phyloP scores from a whole-genome alignment of 2,888 invertebrate species.

The Oscheius sp. region DNA sequence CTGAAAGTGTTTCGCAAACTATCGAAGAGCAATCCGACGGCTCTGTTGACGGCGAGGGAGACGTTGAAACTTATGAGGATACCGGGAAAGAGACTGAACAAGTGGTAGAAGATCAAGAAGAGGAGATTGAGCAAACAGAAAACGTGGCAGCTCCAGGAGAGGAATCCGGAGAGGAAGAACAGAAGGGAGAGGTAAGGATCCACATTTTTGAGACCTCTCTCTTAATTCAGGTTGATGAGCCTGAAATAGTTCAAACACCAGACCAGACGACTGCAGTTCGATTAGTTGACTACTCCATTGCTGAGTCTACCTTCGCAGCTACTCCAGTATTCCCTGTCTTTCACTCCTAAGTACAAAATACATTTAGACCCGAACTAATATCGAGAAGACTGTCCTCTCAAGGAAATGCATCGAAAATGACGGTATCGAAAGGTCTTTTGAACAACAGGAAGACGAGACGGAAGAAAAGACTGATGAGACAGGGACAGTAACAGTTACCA shows the following conservation, averaged over 20 bases:
- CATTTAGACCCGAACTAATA: background rate
- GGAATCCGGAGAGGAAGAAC: no score
- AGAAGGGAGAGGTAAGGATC: no score
- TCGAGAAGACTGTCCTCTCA: background rate
- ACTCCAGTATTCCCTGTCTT: background rate
- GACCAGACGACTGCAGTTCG: background rate
- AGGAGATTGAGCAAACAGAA: no score
- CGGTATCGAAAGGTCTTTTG: conserved; percentile 11
- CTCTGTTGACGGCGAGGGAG: no score
- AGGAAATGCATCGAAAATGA: background rate
- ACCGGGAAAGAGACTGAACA: no score
- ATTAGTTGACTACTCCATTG: conserved; percentile 9
- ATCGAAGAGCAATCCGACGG: background rate
- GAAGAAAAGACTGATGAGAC: background rate
- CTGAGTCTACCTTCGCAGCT: background rate
- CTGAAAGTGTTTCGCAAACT: background rate
- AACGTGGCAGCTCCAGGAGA: no score
- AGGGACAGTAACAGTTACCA: no score
- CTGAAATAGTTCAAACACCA: no score
- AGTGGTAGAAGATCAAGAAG: no score
- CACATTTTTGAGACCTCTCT: no score
- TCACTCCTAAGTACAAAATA: background rate
- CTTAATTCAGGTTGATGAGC: no score
- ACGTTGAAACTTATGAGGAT: no score
- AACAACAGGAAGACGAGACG: background rate